Evolutionary conservation across 2,113 vertebrate genomes (phyloP).

Genomic region (Phycodurus eques): DNA sequence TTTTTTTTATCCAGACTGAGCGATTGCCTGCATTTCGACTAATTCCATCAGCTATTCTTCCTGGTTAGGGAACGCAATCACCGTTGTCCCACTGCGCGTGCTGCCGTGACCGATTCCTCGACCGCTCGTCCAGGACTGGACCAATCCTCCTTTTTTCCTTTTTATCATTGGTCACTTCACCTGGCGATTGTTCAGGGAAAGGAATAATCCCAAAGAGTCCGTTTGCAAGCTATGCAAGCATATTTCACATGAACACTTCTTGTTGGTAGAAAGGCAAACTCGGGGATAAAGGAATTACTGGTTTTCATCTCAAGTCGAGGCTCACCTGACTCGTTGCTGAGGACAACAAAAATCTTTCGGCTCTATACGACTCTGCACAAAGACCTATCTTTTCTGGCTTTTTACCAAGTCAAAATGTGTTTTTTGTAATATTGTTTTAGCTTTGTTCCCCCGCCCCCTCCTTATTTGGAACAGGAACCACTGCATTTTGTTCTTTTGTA

Average conservation of each 20-base stretch:
- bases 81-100: constrained; percentile 30
- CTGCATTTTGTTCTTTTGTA: background rate
- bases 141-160: constrained; percentile 43
- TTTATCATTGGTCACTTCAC: constrained; percentile 47
- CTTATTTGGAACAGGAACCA: too few relatives aligned
- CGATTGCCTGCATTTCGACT: constrained; percentile 57
- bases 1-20: constrained; percentile 64
- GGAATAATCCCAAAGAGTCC: constrained; percentile 10
- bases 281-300: background rate
- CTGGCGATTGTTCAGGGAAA: constrained; percentile 8
- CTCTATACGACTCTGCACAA: too few relatives aligned
- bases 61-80: constrained; percentile 58
- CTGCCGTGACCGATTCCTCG: constrained; percentile 59
- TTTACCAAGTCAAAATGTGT: too few relatives aligned
- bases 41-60: constrained; percentile 61
- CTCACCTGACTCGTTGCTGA: too few relatives aligned
- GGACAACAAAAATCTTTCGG: too few relatives aligned
- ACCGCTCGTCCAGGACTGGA: constrained; percentile 48
- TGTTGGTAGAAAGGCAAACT: background rate
- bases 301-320: background rate
- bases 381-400: too few relatives aligned
- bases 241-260: background rate
- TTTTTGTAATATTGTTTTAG: background rate
- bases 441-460: too few relatives aligned
- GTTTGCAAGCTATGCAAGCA: background rate